These are phyloP conservation scores for Aphelocoma californica DNA, from an alignment of 2,797 vertebrate species.

Conservation along the genomic window DNA sequence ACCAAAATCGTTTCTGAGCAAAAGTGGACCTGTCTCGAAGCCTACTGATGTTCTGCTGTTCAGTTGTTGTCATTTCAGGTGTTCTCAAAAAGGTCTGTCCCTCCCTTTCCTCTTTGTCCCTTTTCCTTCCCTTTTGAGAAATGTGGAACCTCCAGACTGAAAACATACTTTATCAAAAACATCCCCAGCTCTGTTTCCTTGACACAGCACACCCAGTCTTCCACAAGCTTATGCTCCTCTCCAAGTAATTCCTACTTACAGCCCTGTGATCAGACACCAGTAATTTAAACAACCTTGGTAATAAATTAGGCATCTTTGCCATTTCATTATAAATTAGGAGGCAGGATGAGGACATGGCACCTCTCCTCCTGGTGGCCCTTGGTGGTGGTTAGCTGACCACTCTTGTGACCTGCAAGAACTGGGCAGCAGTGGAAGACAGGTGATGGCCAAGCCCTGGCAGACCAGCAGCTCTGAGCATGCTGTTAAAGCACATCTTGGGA, in stretches of 20 bases:
- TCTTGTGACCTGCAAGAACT: neutral
- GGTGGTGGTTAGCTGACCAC: neutral
- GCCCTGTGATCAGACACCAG: neutral
- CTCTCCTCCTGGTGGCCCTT: neutral
- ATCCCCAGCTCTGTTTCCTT: neutral
- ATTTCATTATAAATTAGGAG: neutral
- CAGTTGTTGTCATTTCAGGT: neutral
- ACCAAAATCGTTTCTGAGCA: neutral
- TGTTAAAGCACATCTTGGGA: fast-evolving
- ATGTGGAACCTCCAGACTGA: neutral
- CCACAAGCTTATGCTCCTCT: fast-evolving
- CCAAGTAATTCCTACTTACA: neutral
- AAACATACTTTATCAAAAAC: neutral
- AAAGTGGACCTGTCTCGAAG: neutral
- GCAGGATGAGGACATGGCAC: fast-evolving
- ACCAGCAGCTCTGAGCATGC: neutral
- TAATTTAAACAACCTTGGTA: neutral
- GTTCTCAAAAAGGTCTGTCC: neutral
- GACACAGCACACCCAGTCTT: fast-evolving
- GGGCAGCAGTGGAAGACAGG: neutral
- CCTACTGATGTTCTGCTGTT: neutral
- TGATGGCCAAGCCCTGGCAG: neutral
- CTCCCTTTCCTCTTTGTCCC: neutral
- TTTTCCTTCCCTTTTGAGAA: neutral
- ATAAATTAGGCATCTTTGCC: neutral